Evolutionary conservation across 2,888 invertebrate genomes (phyloP), one percentile per base, ranked within the genome.

Genomic region (Hydraecia micacea): DNA sequence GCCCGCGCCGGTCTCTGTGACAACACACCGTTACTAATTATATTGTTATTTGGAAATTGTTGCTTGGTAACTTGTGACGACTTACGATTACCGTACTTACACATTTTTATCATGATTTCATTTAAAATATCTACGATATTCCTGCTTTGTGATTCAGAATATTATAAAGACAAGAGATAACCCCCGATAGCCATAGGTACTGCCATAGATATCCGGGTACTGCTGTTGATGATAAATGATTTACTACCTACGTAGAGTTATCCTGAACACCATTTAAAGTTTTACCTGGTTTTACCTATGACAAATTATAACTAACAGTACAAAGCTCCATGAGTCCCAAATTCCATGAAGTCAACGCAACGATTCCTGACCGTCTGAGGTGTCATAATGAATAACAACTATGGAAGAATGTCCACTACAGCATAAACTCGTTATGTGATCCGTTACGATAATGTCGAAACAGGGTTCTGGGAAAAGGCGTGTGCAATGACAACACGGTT

Each of bases 391-490:
- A 84, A 88, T 83, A 86, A 85, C 77, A 89, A 87, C 80, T 84
- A 85, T 75, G 65, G 72, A 83, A 79, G 79, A 82, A 81, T 77
- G 71, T 55, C 62, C 67, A 83, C 80, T 87, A 87, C 83, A 86
- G 58, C 75, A 86, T 75, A 78, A 87, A 86, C 84, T 77, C 72
- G 87, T 86, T 86, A 86, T 81, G 71, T 87, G 86, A 88, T 88
- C 87, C 88, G 87, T 88, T 86, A 87, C 85, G 86, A 88, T 87
- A 86, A 87, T 85, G 79, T 81, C 84, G 84, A 84, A 86, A 88
- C 85, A 83, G 73, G 80, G 83, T 91, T 90, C 90, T 86, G 83
- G 86, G 90, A 91, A 89, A 83, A 89, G 89, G 91, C 88, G 89
- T 90, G 91, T 87, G 83, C 86, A 86, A 81, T 90, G 87, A 89